phyloP scores from a whole-genome alignment of 2,797 vertebrate species.

The Gorsachius magnificus region DNA sequence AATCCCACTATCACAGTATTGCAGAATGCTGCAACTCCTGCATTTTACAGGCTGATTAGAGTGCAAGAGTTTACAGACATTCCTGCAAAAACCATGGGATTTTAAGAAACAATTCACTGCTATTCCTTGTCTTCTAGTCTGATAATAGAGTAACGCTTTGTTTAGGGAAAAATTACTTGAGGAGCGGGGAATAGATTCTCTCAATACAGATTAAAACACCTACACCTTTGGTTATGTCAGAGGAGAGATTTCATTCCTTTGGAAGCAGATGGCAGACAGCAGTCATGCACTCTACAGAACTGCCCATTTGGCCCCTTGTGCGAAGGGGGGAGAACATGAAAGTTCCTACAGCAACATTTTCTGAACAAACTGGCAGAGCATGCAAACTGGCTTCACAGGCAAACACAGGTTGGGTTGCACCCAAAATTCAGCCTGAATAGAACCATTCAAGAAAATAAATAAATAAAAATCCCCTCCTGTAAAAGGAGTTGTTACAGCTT shows the following conservation, averaged over 20 bases:
- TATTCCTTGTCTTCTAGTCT: not conserved
- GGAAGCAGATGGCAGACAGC: not conserved
- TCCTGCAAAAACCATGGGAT: not conserved
- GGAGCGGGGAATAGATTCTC: not conserved
- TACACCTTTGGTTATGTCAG: not conserved
- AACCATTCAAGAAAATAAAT: conserved; percentile 32
- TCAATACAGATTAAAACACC: not conserved
- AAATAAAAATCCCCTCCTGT: not conserved
- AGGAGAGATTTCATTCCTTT: not conserved
- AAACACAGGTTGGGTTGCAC: not conserved
- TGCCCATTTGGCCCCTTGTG: not conserved
- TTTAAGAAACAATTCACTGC: not conserved
- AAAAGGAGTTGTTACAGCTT: not conserved
- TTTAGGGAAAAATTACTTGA: not conserved
- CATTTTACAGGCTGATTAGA: not conserved
- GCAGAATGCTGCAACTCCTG: not conserved
- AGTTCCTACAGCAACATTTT: not conserved
- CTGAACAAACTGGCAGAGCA: not conserved
- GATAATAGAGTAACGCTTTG: not conserved
- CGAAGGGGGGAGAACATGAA: rapidly evolving
- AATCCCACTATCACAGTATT: not conserved
- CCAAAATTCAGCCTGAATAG: conserved; percentile 30
- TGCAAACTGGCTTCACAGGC: conserved; percentile 4
- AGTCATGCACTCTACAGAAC: not conserved
- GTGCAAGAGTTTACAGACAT: not conserved